Percentiles rank a stretch among this genome's conserved stretches.
These are phyloP conservation scores for Acropternis orthonyx DNA, from an alignment of 2,797 vertebrate species.

Conservation along the genomic window DNA sequence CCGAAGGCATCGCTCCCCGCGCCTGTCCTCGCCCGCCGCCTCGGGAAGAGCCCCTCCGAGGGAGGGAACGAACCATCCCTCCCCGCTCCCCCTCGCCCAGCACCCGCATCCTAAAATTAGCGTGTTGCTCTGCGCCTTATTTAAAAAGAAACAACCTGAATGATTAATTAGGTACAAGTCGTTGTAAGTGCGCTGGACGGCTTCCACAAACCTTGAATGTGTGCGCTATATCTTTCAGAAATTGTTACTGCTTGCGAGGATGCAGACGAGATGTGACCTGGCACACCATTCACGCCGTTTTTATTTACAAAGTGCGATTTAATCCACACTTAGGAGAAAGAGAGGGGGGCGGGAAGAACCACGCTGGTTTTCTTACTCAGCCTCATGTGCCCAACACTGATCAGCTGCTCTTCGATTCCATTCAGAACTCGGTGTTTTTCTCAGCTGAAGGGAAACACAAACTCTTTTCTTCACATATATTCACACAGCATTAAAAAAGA, in stretches of 20 bases:
- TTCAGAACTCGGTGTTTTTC: background rate
- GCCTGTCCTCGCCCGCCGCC: background rate
- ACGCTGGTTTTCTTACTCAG: background rate
- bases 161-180: background rate
- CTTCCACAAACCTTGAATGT: background rate
- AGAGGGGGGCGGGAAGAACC: background rate
- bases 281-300: background rate
- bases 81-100: no score
- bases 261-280: background rate
- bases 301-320: background rate
- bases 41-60: background rate
- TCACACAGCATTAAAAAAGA: background rate
- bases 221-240: background rate
- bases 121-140: background rate
- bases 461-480: background rate
- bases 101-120: background rate
- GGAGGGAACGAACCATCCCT: background rate
- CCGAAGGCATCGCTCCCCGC: background rate
- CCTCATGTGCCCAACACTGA: background rate
- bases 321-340: background rate
- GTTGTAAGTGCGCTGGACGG: background rate
- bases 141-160: background rate
- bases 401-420: background rate
- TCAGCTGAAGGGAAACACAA: background rate
- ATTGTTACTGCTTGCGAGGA: background rate